Evolutionary conservation across 2,113 vertebrate species (phyloP), one percentile per base, ranked within the genome.

Genomic region (Neopipo cinnamomea): DNA sequence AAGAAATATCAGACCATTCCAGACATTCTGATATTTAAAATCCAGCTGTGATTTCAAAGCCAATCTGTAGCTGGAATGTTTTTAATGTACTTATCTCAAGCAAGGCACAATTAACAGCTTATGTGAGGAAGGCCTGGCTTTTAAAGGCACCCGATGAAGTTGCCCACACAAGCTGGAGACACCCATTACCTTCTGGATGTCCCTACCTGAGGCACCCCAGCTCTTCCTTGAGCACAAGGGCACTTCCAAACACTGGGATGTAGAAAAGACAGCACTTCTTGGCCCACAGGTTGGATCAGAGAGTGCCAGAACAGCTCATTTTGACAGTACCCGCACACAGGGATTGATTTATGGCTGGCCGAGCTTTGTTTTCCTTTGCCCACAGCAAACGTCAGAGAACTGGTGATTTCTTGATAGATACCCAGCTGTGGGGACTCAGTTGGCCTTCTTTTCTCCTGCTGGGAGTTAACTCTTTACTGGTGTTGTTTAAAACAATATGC

Each of bases 311-410:
- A 41, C 75, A 83, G 78, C 74, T 89, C 84, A 46, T 88, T 96
- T 89, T 83, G 90, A 90, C 93, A 94, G 73, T 52, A 77, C 82
- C 63, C 7, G 1, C 85, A 85, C 62, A 55, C 21, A 58, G 33
- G 62, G 53, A 61, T 14, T 89, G 90, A 96, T 93, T 91, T 91
- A 90, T 75, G 79, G 78, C 95, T 77, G 59, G 63, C 55, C 55
- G 63, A 31, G 72, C 93, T 94, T 96, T 95, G 88, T 91, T 96
- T 94, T 77, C 80, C 74, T 95, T 88, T 80, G 90, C 85, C 92
- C 74, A 37, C 71, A 94, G 91, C 73, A 72, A 86, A 92, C 7
- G 1, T 70, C 93, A 84, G 91, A 84, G 88, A 41, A 66, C 33
- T 56, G 68, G 66, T 92, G 76, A 74, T 79, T 96, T 92, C 75